Conservation (phyloP, 2,888 invertebrate species). For the Phortica magna region DNA sequence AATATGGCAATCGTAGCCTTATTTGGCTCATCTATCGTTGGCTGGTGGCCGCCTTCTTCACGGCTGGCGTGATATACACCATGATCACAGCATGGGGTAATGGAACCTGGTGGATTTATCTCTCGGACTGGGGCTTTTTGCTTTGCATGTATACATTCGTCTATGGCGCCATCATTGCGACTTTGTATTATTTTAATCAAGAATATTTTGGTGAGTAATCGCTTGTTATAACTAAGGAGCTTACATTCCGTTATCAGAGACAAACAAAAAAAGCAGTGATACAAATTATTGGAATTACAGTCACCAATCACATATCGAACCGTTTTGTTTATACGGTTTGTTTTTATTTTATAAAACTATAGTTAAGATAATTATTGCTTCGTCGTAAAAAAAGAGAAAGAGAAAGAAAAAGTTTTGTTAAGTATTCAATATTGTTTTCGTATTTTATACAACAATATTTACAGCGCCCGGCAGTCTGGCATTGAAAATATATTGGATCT, state of each 20-base stretch:
- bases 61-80: conserved; percentile 60
- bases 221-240: neutral
- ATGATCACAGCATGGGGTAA: conserved; percentile 52
- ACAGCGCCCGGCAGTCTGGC: conserved; percentile 60
- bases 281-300: neutral
- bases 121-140: conserved; percentile 75
- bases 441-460: neutral
- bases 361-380: no score
- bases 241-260: no score
- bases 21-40: conserved; percentile 74
- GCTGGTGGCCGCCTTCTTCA: conserved; percentile 69
- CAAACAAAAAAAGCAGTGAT: neutral
- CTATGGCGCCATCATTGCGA: conserved; percentile 72
- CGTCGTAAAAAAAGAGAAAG: no score
- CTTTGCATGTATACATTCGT: conserved; percentile 68
- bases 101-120: conserved; percentile 73
- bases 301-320: no score
- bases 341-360: no score
- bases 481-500: conserved; percentile 83
- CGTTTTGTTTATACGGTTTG: no score
- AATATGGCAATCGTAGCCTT: conserved; percentile 59
- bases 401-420: no score
- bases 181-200: conserved; percentile 65
- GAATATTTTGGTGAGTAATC: conserved; percentile 60
- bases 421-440: no score